These are phyloP conservation scores for Paramormyrops hopkinsi DNA, from an alignment of 2,797 vertebrate species.

Conservation along the genomic window DNA sequence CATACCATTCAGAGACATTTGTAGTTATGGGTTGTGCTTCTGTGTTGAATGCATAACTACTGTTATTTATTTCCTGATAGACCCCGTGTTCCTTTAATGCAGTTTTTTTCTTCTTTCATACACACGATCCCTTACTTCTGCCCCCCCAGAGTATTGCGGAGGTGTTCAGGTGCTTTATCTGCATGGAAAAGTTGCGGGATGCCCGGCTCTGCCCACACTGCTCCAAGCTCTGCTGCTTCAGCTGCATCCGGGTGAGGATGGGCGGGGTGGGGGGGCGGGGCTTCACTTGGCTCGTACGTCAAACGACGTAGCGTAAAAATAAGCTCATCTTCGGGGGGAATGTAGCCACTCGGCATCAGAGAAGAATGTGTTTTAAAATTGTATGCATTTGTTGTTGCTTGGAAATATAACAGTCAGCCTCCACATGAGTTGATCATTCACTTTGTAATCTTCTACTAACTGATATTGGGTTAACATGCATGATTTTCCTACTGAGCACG, in stretches of 20 bases:
- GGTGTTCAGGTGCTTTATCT: conserved; percentile 98
- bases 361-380: not conserved
- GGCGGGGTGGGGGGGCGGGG: not conserved
- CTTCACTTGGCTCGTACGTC: not conserved
- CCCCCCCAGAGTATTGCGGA: conserved; percentile 88
- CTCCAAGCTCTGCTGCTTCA: conserved; percentile 98
- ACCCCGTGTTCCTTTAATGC: not conserved
- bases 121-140: not conserved
- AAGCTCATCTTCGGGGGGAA: not conserved
- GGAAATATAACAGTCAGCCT: not conserved
- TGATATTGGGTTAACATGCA: not conserved
- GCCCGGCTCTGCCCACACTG: conserved; percentile 96
- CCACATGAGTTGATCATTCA: not conserved
- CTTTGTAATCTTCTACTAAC: not conserved
- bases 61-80: not conserved
- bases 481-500: not conserved
- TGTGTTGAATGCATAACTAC: not conserved
- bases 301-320: not conserved
- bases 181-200: conserved; percentile 97
- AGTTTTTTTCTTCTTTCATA: not conserved
- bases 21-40: not conserved
- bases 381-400: not conserved
- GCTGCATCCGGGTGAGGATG: conserved; percentile 86
- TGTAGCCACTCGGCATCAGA: not conserved
- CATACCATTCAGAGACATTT: not conserved